Conservation (phyloP, 2,888 invertebrate species). For the Conchocele bisecta region DNA sequence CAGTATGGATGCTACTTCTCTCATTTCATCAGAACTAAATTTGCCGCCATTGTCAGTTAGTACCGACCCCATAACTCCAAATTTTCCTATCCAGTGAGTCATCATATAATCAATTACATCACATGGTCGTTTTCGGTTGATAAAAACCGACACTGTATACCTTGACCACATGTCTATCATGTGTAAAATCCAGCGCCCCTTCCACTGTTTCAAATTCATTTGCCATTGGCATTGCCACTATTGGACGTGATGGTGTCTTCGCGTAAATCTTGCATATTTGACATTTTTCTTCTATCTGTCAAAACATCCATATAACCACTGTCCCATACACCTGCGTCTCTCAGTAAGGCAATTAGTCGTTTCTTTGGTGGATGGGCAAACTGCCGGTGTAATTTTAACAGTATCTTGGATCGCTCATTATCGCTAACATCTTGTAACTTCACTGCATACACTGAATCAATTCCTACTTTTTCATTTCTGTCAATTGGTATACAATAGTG, state of each 20-base stretch:
- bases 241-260: constrained; percentile 18
- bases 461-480: constrained; percentile 6
- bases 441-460: not conserved
- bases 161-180: constrained; percentile 50
- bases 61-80: constrained; percentile 47
- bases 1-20: constrained; percentile 43
- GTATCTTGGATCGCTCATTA: not conserved
- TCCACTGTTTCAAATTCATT: constrained; percentile 49
- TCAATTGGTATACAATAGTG: constrained; percentile 45
- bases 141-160: constrained; percentile 39
- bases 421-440: not conserved
- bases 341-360: constrained; percentile 22
- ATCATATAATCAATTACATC: constrained; percentile 44
- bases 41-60: constrained; percentile 54
- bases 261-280: constrained; percentile 19
- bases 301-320: not conserved
- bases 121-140: constrained; percentile 22
- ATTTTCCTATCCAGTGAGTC: constrained; percentile 50
- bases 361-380: constrained; percentile 35
- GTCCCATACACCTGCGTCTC: constrained; percentile 29
- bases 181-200: constrained; percentile 42
- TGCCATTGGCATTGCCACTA: constrained; percentile 30
- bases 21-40: constrained; percentile 45
- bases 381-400: constrained; percentile 20
- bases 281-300: constrained; percentile 20